Evolutionary conservation across 2,113 vertebrate species (phyloP).

Genomic region (Bufo bufo): DNA sequence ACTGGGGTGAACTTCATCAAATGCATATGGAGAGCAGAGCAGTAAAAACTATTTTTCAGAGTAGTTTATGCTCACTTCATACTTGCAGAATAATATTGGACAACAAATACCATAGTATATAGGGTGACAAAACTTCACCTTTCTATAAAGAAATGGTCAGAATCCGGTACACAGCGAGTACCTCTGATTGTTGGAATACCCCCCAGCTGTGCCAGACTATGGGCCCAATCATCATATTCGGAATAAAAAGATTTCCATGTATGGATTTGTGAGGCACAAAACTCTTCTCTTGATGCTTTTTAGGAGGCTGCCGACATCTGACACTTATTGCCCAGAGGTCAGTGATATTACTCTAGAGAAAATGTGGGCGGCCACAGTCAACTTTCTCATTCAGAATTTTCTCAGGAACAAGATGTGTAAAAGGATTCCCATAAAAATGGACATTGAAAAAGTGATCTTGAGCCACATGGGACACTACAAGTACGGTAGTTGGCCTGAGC

Average conservation of each 20-base stretch:
- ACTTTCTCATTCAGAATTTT: not conserved
- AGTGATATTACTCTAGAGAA: not conserved
- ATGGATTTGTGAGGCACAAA: too few relatives aligned
- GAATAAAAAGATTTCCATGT: too few relatives aligned
- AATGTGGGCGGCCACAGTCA: not conserved
- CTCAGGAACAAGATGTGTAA: not conserved
- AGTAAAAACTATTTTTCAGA: not conserved
- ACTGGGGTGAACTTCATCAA: not conserved
- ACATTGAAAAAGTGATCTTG: not conserved
- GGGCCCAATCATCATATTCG: too few relatives aligned
- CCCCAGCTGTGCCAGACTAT: too few relatives aligned
- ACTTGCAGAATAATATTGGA: not conserved
- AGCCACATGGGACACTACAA: not conserved
- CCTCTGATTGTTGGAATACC: too few relatives aligned
- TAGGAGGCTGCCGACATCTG: too few relatives aligned
- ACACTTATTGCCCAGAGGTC: not conserved
- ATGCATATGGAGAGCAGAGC: not conserved
- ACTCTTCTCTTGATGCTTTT: too few relatives aligned
- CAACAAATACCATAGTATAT: not conserved
- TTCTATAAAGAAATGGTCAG: too few relatives aligned
- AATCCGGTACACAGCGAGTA: too few relatives aligned
- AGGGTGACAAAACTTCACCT: too few relatives aligned
- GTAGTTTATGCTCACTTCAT: not conserved
- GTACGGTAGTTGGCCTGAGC: not conserved
- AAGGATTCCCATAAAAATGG: not conserved